These are phyloP conservation scores for Spodoptera littoralis DNA, from an alignment of 2,888 invertebrate species.

Conservation along the genomic window DNA sequence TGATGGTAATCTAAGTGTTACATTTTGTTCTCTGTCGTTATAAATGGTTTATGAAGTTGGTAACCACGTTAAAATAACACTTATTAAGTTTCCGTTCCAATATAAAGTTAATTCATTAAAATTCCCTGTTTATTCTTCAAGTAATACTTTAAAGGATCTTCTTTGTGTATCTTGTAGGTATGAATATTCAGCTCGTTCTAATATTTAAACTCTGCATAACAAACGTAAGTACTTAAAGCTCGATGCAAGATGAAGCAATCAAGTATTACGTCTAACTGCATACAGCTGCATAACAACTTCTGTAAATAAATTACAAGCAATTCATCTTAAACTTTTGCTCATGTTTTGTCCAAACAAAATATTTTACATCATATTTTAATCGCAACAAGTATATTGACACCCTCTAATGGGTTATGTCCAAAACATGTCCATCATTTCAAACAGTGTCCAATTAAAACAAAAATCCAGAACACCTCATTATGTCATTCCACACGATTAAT, in stretches of 20 bases:
- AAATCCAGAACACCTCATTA: conserved; percentile 74
- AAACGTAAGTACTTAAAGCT: not conserved
- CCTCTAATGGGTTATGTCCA: conserved; percentile 39
- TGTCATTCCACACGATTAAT: conserved; percentile 83
- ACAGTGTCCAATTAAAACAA: conserved; percentile 70
- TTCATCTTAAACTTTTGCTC: conserved; percentile 15
- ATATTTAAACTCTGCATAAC: too few relatives aligned
- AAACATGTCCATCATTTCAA: conserved; percentile 55
- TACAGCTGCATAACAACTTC: not conserved
- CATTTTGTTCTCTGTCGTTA: too few relatives aligned
- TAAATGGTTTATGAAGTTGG: too few relatives aligned
- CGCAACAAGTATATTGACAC: conserved; percentile 41
- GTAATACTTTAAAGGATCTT: too few relatives aligned
- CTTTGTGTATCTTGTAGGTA: too few relatives aligned
- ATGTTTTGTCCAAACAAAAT: conserved; percentile 6
- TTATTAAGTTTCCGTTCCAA: too few relatives aligned
- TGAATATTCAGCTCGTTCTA: too few relatives aligned
- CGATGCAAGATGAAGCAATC: conserved; percentile 7
- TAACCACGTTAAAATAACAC: too few relatives aligned
- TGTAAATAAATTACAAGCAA: conserved; percentile 18
- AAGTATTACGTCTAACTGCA: conserved; percentile 2
- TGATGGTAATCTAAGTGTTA: too few relatives aligned
- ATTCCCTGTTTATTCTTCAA: too few relatives aligned
- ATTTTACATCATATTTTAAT: not conserved
- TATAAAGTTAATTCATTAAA: too few relatives aligned